Evolutionary conservation across 2,113 vertebrate genomes (phyloP).

Genomic region (Microtus richardsoni): DNA sequence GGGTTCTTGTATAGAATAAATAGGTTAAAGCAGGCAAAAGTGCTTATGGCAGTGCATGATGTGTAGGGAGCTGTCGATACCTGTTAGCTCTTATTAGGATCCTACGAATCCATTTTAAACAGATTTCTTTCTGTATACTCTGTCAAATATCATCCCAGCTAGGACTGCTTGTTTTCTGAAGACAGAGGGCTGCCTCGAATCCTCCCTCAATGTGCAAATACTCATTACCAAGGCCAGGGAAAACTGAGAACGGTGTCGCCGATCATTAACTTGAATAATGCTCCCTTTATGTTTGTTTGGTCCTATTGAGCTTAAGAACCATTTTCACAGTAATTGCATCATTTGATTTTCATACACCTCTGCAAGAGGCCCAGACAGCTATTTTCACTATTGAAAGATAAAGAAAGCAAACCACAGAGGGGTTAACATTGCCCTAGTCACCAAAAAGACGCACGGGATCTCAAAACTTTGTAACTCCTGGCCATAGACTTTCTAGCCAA

Average conservation of each 20-base stretch:
- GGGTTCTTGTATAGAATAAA: constrained; percentile 16
- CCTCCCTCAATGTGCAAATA: constrained; percentile 52
- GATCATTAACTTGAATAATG: constrained; percentile 67
- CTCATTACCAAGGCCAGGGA: constrained; percentile 51
- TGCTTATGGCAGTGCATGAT: background rate
- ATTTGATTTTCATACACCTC: constrained; percentile 60
- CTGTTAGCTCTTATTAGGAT: constrained; percentile 12
- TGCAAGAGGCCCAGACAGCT: background rate
- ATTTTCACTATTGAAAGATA: constrained; percentile 43
- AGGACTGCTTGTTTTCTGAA: constrained; percentile 57
- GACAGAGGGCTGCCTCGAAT: constrained; percentile 5
- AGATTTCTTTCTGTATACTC: constrained; percentile 29
- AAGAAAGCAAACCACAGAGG: background rate
- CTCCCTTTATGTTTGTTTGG: constrained; percentile 64
- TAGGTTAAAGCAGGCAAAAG: constrained; percentile 24
- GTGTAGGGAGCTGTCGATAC: background rate
- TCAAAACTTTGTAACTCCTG: background rate
- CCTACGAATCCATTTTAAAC: constrained; percentile 61
- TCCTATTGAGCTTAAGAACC: constrained; percentile 57
- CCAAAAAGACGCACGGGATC: background rate
- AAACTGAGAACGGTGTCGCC: constrained; percentile 53
- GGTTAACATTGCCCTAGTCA: constrained; percentile 29
- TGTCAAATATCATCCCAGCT: constrained; percentile 57
- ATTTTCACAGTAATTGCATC: constrained; percentile 56
- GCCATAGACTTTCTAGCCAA: background rate